These are phyloP conservation scores for Drosophila pseudotalamancana DNA, from an alignment of 2,888 invertebrate genomes.

Conservation along the genomic window DNA sequence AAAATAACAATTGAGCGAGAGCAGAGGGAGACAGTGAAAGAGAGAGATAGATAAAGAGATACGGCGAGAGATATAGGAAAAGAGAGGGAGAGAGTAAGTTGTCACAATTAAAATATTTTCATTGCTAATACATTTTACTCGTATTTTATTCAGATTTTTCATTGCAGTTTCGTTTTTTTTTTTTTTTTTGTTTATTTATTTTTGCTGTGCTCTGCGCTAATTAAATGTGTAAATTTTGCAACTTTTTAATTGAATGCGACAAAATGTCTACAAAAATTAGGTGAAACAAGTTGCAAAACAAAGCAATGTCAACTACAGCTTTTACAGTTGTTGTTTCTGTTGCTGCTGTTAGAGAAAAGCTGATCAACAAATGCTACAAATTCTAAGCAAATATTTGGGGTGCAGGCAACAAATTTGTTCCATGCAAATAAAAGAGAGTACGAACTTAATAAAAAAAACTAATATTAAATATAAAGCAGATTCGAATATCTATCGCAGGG, in stretches of 20 bases:
- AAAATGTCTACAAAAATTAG: constrained; percentile 68
- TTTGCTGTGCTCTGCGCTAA: constrained; percentile 62
- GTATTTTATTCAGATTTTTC: constrained; percentile 43
- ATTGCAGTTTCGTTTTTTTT: constrained; percentile 8
- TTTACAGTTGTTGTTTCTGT: constrained; percentile 9
- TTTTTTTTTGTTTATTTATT: constrained; percentile 10
- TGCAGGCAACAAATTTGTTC: constrained; percentile 29
- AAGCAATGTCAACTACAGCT: constrained; percentile 31
- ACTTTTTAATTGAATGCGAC: constrained; percentile 75
- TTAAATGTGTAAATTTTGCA: constrained; percentile 72
- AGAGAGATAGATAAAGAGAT: too few relatives aligned
- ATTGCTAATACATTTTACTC: constrained; percentile 67
- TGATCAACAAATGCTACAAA: constrained; percentile 25
- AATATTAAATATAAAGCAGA: constrained; percentile 4
- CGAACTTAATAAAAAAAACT: background rate
- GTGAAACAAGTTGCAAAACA: constrained; percentile 45
- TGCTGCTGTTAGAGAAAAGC: background rate
- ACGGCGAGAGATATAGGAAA: constrained; percentile 6
- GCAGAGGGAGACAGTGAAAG: background rate
- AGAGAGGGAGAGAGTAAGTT: constrained; percentile 13
- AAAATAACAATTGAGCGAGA: constrained; percentile 34
- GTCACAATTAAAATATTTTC: constrained; percentile 71
- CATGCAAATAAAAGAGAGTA: background rate
- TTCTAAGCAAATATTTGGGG: constrained; percentile 25
- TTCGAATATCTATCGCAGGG: constrained; percentile 2